phyloP scores from a whole-genome alignment of 2,113 vertebrate species.

The Holacanthus passer region DNA sequence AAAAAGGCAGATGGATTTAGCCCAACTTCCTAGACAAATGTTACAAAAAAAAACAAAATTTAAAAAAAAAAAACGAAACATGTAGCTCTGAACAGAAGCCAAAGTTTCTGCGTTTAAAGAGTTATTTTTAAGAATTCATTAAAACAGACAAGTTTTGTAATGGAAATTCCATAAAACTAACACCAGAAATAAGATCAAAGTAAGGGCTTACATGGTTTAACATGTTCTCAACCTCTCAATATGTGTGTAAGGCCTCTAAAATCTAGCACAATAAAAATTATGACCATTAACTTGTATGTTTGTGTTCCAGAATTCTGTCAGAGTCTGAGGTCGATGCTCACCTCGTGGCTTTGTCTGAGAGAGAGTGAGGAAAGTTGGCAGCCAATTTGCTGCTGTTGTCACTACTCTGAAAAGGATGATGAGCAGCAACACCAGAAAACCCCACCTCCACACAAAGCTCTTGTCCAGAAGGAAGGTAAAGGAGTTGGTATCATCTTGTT shows the following conservation, averaged over 20 bases:
- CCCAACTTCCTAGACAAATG: background rate
- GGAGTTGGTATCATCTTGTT: slow-evolving; percentile 12
- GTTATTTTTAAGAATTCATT: slow-evolving; percentile 6
- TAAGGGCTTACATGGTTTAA: background rate
- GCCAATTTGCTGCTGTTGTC: slow-evolving; percentile 1
- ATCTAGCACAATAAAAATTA: slow-evolving; percentile 6
- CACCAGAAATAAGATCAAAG: slow-evolving; percentile 47
- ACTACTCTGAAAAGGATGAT: slow-evolving; percentile 15
- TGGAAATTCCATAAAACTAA: slow-evolving; percentile 47
- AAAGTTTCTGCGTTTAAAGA: background rate
- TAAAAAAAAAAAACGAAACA: background rate
- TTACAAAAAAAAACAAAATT: background rate
- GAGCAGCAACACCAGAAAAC: background rate
- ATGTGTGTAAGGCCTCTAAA: background rate
- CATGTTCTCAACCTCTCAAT: background rate
- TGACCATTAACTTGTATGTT: slow-evolving; percentile 11
- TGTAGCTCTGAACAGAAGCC: background rate
- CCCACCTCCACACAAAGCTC: slow-evolving; percentile 1
- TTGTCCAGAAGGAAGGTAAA: slow-evolving; percentile 17
- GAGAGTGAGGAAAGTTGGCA: slow-evolving; percentile 83
- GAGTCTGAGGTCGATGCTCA: slow-evolving; percentile 92
- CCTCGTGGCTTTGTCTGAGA: slow-evolving; percentile 92
- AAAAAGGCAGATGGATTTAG: background rate
- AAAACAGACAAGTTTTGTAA: slow-evolving; percentile 7
- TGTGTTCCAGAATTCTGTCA: slow-evolving; percentile 90